Conservation (phyloP, 2,797 vertebrate genomes). For the Scleropages formosus region DNA sequence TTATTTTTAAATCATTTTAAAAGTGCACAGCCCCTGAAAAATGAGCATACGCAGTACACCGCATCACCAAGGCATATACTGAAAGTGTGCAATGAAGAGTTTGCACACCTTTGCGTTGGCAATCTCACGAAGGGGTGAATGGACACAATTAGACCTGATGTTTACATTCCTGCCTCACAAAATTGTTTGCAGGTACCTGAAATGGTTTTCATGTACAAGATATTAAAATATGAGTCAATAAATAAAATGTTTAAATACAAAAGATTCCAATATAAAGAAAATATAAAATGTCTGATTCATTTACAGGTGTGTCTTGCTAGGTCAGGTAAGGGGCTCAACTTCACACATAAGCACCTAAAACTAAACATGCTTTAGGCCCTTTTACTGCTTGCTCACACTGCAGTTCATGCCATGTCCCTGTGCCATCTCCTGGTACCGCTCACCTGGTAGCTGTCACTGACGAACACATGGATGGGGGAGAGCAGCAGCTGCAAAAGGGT, state of each 20-base stretch:
- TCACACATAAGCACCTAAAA: background rate
- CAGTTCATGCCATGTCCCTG: too few species aligned
- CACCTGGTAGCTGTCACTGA: slow-evolving; percentile 96
- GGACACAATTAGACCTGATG: background rate
- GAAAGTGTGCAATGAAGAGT: too few species aligned
- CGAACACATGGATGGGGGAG: slow-evolving; percentile 88
- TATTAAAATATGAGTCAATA: background rate
- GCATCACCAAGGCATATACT: too few species aligned
- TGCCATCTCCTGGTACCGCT: background rate
- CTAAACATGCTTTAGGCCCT: background rate
- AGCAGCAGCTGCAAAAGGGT: slow-evolving; percentile 92
- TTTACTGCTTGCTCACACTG: background rate
- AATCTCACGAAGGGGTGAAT: background rate
- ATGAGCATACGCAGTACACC: too few species aligned
- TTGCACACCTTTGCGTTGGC: too few species aligned
- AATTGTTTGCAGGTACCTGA: background rate
- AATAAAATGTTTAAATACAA: background rate
- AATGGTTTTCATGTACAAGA: background rate
- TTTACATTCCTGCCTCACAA: background rate
- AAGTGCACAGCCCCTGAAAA: too few species aligned
- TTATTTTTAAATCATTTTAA: too few species aligned
- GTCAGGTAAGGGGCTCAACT: background rate
- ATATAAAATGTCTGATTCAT: background rate
- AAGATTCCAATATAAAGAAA: too few species aligned
- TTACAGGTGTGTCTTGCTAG: background rate